Base-by-base conservation (phyloP, 2,797 vertebrate genomes). In the Aulostomus chinensis region DNA sequence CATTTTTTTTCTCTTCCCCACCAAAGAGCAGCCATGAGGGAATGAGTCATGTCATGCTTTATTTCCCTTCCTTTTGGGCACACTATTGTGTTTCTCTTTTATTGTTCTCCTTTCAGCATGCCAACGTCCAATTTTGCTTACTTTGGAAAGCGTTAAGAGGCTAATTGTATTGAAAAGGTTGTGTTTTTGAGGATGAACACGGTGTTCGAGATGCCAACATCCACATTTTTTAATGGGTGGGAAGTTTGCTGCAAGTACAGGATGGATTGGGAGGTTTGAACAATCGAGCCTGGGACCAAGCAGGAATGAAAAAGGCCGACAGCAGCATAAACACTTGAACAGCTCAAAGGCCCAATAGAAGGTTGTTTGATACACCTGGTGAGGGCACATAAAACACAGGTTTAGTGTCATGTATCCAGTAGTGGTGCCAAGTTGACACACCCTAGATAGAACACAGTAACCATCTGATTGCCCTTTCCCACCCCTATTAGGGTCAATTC, bases 51-150 rank as follows among this genome's bases (percentile, higher is more conserved):
- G 0, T 42, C 65, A 39, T 25, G 33, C 51, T 66, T 59, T 61
- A 76, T 78, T 83, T 85, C 74, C 79, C 58, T 72, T 80, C 62
- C 53, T 56, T 82, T 85, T 65, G 48, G 62, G 53, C 38, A 13
- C 18, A 36, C 64, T 42, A 80, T 86, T 86, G 76, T 81, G 57
- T 75, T 83, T 52, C 30, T 58, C 39, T 66, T 78, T 78, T 65
- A 86, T 86, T 83, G 83, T 83, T 73, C 80, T 42, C 43, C 33
- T 57, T 36, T 73, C 21, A 48, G 28, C 1, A 1, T 55, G 68
- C 50, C 42, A 60, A 14, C 3, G 11, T 36, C 37, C 43, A 54
- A 45, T 62, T 63, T 31, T 34, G 68, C 46, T 72, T 68, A 57
- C 55, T 70, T 72, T 78, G 72, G 69, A 65, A 55, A 54, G 51